A percentile compares a stretch with the other conserved stretches of the same genome.
These are phyloP conservation scores for Pteruthius melanotis DNA, from an alignment of 2,113 vertebrate genomes.

Conservation along the genomic window DNA sequence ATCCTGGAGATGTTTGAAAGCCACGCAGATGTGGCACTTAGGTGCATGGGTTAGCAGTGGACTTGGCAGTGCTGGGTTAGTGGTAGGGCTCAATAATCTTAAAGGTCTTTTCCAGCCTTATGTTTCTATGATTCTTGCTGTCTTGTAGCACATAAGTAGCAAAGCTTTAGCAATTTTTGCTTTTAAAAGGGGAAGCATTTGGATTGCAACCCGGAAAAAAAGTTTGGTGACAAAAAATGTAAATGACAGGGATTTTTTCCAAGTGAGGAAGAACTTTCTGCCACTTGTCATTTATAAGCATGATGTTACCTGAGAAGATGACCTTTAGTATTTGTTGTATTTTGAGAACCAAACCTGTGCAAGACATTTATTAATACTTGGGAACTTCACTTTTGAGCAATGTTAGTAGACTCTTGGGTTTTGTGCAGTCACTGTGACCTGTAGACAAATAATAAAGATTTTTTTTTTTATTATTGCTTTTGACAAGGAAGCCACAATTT, in stretches of 20 bases:
- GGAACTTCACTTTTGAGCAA: conserved; percentile 13
- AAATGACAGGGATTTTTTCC: neutral
- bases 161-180: neutral
- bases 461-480: neutral
- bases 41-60: neutral
- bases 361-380: neutral
- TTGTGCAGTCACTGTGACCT: neutral
- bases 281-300: neutral
- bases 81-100: neutral
- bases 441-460: neutral
- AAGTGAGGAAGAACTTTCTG: conserved; percentile 18
- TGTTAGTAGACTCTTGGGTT: neutral
- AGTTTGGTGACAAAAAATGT: neutral
- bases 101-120: too few species aligned
- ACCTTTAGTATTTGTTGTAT: neutral
- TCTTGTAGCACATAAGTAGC: neutral
- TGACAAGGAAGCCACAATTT: neutral
- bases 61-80: neutral
- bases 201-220: neutral
- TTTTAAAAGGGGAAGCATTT: neutral
- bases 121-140: neutral
- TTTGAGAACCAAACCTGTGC: neutral
- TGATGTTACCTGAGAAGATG: neutral
- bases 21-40: neutral
- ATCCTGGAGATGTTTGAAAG: neutral